These are phyloP conservation scores for Gymnoscelis rufifasciata DNA, from an alignment of 2,888 invertebrate genomes.

Conservation along the genomic window DNA sequence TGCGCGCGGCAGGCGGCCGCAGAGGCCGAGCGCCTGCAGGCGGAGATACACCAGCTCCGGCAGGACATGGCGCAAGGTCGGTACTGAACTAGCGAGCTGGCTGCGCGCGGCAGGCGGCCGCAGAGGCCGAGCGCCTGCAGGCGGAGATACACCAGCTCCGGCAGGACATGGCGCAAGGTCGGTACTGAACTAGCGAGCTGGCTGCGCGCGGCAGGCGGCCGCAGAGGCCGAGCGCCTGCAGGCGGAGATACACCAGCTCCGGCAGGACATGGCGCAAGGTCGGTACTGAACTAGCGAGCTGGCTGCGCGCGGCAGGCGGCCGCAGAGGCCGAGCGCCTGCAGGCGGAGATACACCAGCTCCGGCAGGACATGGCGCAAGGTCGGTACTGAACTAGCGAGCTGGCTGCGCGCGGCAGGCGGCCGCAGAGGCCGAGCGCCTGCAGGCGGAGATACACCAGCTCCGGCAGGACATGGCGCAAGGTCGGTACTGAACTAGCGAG, in stretches of 20 bases:
- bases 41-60: constrained; percentile 73
- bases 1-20: constrained; percentile 69
- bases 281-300: no score
- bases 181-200: constrained; percentile 44
- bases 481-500: constrained; percentile 33
- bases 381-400: no score
- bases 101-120: constrained; percentile 64
- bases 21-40: constrained; percentile 65
- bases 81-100: constrained; percentile 81
- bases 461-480: constrained; percentile 64
- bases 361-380: no score
- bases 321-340: no score
- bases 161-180: background rate
- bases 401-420: no score
- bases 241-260: no score
- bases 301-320: no score
- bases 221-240: no score
- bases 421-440: constrained; percentile 65
- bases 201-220: constrained; percentile 61
- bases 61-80: background rate
- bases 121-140: constrained; percentile 64
- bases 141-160: constrained; percentile 74
- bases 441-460: constrained; percentile 72
- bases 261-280: no score
- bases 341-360: no score